phyloP scores from a whole-genome alignment of 1,140 invertebrate genomes.

The Trachymyrmex septentrionalis region DNA sequence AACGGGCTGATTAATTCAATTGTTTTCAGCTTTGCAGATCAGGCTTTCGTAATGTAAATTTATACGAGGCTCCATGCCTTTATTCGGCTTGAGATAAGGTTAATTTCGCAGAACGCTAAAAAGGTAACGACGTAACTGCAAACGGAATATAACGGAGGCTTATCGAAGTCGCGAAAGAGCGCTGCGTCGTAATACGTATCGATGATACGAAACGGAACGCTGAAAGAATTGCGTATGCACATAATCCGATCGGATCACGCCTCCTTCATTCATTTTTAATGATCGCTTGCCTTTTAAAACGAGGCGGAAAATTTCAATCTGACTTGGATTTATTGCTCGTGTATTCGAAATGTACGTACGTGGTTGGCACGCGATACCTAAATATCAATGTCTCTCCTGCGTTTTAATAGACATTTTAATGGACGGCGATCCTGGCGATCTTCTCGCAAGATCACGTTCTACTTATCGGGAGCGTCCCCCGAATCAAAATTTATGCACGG shows the following conservation, averaged over 20 bases:
- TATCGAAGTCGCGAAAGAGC: not conserved
- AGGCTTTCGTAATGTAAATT: not conserved
- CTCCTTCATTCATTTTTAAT: slow-evolving; percentile 11
- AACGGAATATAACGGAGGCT: not conserved
- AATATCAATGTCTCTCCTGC: not conserved
- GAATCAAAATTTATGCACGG: slow-evolving; percentile 47
- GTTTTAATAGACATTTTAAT: not conserved
- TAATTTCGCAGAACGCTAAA: not conserved
- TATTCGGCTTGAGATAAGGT: not conserved
- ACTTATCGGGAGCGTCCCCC: slow-evolving; percentile 10
- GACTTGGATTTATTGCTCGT: not conserved
- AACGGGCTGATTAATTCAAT: not conserved
- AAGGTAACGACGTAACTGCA: not conserved
- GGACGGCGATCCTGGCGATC: not conserved
- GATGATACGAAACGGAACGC: not conserved
- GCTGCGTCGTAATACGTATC: not conserved
- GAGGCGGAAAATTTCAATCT: not conserved
- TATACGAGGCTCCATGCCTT: not conserved
- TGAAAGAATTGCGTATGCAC: slow-evolving; percentile 24
- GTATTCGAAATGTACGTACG: not conserved
- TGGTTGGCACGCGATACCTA: not conserved
- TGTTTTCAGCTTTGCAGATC: not conserved
- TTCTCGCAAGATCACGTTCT: slow-evolving; percentile 29
- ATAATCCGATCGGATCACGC: slow-evolving; percentile 17
- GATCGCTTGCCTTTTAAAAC: not conserved